These are phyloP conservation scores for Periplaneta americana DNA, from an alignment of 1,140 invertebrate genomes.

Conservation along the genomic window DNA sequence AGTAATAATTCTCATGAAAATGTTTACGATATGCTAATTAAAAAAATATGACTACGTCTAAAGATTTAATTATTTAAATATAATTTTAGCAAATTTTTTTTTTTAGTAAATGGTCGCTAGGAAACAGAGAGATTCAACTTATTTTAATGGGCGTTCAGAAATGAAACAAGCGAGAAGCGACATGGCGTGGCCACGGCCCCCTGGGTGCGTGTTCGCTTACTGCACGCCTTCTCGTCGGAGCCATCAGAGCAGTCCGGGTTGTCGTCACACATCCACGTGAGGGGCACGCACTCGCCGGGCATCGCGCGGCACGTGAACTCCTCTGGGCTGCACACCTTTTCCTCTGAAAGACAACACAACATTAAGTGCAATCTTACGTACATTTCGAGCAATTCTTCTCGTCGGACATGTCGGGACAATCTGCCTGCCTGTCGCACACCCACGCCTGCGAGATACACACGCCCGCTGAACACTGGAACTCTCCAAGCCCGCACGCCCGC, in stretches of 20 bases:
- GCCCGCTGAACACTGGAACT: constrained; percentile 37
- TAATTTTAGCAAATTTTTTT: too few species aligned
- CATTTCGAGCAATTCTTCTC: constrained; percentile 36
- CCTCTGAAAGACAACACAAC: constrained; percentile 46
- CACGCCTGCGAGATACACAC: constrained; percentile 29
- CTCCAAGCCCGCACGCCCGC: constrained; percentile 23
- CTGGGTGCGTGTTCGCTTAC: constrained; percentile 52
- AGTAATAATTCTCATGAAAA: too few species aligned
- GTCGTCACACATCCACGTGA: constrained; percentile 89
- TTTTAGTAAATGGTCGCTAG: too few species aligned
- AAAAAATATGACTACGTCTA: too few species aligned
- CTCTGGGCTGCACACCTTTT: constrained; percentile 74
- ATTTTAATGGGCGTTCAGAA: too few species aligned
- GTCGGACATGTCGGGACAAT: constrained; percentile 40
- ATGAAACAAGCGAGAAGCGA: background rate
- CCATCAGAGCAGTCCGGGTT: constrained; percentile 81
- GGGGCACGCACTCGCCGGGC: constrained; percentile 77
- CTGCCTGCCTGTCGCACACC: constrained; percentile 37
- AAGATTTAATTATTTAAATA: too few species aligned
- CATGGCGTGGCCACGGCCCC: background rate
- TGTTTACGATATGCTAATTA: too few species aligned
- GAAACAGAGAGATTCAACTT: too few species aligned
- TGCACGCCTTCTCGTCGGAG: constrained; percentile 84
- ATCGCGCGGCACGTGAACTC: constrained; percentile 77
- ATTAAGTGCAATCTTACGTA: background rate